Evolutionary conservation across 2,797 vertebrate genomes (phyloP), one percentile per base, ranked within the genome.

Genomic region (Pseudochirops corinnae): DNA sequence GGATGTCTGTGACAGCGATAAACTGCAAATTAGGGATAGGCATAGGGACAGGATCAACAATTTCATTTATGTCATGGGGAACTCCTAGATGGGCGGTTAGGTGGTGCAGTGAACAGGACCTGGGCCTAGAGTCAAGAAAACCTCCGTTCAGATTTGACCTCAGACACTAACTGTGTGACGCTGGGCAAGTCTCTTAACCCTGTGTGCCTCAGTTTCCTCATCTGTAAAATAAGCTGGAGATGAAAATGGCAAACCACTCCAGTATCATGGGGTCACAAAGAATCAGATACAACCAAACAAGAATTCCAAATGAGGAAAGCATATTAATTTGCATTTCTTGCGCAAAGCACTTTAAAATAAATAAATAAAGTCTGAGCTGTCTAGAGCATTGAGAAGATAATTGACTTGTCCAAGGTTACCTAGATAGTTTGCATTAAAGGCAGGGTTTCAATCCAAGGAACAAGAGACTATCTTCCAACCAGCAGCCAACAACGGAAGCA

Each of bases 401-500:
- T 0, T 24, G 16, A 39, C 67, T 82, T 82, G n/a, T 24, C 18
- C n/a, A 82, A 2, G n/a, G n/a, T 82, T 18, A 46, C 67, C n/a
- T 82, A 82, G 18, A 21, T 13, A 82, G 67, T 74, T 39, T 39
- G 31, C 33, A 67, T 67, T 12, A n/a, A 67, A 67, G 14, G 13
- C 33, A 67, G 33, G 33, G 62, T 4, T 67, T 67, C 14, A 82
- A 46, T 0, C n/a, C 67, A 82, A n/a, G 18, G 67, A 58, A 90
- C 92, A 50, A 90, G 92, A 96, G 87, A 87, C 39, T 31, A 87
- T 95, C 94, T 96, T 67, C 52, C 91, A 98, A 93, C 1, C 87
- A 62, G 29, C n/a, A 82, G 9, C n/a, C 33, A 39, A 90, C 21
- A 93, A 82, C 94, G 56, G 31, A 55, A 26, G 74, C 92, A 53